Conservation (phyloP, 2,113 vertebrate species). For the Cyanoderma ruficeps region DNA sequence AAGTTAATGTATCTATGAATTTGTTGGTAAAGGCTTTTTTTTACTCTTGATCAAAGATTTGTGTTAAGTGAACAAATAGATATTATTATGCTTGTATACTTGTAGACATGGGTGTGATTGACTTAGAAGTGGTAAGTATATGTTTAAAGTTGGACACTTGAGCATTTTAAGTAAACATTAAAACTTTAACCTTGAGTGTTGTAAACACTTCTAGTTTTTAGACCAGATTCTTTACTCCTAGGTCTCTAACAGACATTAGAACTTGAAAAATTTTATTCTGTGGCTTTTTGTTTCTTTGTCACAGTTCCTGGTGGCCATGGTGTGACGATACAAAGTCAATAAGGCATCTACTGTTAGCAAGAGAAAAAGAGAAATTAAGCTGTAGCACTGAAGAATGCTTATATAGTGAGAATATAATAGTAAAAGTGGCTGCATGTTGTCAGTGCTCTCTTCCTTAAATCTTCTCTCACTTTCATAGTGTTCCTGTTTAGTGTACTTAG, state of each 20-base stretch:
- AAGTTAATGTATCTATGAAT: constrained; percentile 29
- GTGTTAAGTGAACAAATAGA: not conserved
- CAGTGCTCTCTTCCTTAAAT: not conserved
- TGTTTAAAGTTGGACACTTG: not conserved
- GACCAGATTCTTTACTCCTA: not conserved
- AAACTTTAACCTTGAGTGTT: not conserved
- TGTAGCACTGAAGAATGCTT: not conserved
- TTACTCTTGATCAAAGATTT: not conserved
- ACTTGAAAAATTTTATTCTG: not conserved
- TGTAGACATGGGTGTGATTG: not conserved
- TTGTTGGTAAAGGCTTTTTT: not conserved
- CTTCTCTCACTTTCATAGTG: not conserved
- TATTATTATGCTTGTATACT: not conserved
- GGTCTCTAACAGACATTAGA: not conserved
- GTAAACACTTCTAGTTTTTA: not conserved
- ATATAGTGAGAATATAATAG: not conserved
- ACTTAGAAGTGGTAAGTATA: not conserved
- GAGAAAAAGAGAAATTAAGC: not conserved
- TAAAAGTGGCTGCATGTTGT: not conserved
- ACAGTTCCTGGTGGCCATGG: not conserved
- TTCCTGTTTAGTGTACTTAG: not conserved
- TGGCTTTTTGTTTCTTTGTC: not conserved
- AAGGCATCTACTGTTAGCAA: not conserved
- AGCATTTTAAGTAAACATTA: not conserved
- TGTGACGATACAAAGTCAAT: not conserved